These are phyloP conservation scores for Hoplias malabaricus DNA, from an alignment of 2,113 vertebrate species.

Conservation along the genomic window DNA sequence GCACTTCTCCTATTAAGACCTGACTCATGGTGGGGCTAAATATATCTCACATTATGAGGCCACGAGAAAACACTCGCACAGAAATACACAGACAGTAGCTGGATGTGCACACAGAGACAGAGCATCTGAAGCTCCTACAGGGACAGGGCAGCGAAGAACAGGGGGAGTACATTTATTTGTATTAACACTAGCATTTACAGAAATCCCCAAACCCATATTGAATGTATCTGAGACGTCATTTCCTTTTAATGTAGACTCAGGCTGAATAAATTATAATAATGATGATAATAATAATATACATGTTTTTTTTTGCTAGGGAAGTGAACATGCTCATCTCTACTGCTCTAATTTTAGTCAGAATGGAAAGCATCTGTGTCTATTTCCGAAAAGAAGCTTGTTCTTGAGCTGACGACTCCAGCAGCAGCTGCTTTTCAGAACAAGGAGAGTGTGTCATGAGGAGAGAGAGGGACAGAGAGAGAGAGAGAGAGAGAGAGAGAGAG, in stretches of 20 bases:
- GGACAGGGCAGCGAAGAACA: no score
- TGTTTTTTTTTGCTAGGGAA: not conserved
- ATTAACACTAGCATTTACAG: no score
- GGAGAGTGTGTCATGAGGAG: not conserved
- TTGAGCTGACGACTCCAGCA: conserved; percentile 4
- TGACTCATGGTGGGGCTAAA: conserved; percentile 53
- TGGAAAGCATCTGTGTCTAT: conserved; percentile 28
- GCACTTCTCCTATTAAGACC: conserved; percentile 32
- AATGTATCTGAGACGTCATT: no score
- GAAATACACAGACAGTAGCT: not conserved
- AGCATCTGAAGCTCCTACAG: no score
- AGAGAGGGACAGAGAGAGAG: not conserved
- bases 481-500: not conserved
- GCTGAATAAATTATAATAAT: no score
- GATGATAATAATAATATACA: no score
- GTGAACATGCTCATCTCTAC: not conserved
- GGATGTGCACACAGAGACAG: not conserved
- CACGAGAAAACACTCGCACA: not conserved
- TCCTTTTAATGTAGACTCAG: no score
- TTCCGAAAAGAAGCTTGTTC: conserved; percentile 33
- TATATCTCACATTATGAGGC: conserved; percentile 32
- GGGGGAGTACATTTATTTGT: no score
- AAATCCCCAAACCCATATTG: no score
- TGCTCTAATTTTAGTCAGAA: conserved; percentile 60
- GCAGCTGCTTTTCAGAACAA: conserved; percentile 21